Evolutionary conservation across 1,140 invertebrate species (phyloP).

Genomic region (Psilanteris sp.): DNA sequence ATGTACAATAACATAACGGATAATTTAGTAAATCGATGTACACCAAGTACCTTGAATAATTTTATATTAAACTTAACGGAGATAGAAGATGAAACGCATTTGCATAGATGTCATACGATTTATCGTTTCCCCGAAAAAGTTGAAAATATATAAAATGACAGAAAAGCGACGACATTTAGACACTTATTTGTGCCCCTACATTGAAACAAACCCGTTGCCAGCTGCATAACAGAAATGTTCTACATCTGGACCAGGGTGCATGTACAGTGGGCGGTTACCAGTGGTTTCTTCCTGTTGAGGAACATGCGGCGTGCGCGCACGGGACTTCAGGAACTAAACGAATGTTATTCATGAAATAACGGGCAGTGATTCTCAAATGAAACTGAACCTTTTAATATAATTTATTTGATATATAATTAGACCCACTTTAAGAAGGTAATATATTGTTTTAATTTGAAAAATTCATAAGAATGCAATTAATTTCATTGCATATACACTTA

Average conservation of each 20-base stretch:
- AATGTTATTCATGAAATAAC: conserved; percentile 38
- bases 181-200: conserved; percentile 27
- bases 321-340: conserved; percentile 28
- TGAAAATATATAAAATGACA: conserved; percentile 17
- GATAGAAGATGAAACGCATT: too few relatives aligned
- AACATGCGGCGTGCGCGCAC: conserved; percentile 41
- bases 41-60: too few relatives aligned
- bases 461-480: too few relatives aligned
- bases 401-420: too few relatives aligned
- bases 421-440: too few relatives aligned
- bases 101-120: too few relatives aligned
- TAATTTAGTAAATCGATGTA: too few relatives aligned
- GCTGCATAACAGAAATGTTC: conserved; percentile 48
- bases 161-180: conserved; percentile 14
- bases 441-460: too few relatives aligned
- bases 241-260: conserved; percentile 52
- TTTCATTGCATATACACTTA: too few relatives aligned
- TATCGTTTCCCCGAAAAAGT: too few relatives aligned
- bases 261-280: conserved; percentile 41
- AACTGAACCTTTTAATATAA: neutral
- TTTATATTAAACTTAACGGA: too few relatives aligned
- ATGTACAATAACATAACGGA: too few relatives aligned
- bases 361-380: conserved; percentile 36
- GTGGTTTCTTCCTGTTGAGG: conserved; percentile 46
- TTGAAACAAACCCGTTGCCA: conserved; percentile 10